Evolutionary conservation across 2,888 invertebrate genomes (phyloP), one percentile per base, ranked within the genome.

Genomic region (Onthophagus sagittarius): DNA sequence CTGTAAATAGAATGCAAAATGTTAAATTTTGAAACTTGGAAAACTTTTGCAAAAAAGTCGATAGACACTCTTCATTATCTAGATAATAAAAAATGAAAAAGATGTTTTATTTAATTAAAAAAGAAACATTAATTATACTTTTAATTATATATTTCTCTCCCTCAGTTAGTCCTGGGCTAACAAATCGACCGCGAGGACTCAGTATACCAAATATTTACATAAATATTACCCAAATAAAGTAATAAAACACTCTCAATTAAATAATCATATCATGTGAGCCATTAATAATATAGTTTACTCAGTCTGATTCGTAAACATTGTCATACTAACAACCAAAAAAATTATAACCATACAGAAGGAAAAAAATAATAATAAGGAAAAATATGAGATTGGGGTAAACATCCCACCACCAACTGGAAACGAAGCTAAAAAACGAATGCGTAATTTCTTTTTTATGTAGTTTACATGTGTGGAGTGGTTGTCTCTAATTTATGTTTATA

Each of bases 141-240:
- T 80, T 81, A 78, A 83, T 83, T 83, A 83, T 84, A 84, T 82
- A 80, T 79, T 84, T 85, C 84, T 85, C 84, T 84, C 85, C 85
- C 85, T 84, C 85, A 83, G 83, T 82, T 84, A 84, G 84, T 84
- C 85, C 84, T 84, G 84, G 84, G 84, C 84, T 84, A 84, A 84
- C 84, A 84, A 83, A 83, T 82, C 81, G 83, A 84, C 84, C 84
- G 81, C 84, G 83, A 83, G 84, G 84, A 84, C 83, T 83, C 83
- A 79, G 75, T 72, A 77, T 77, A 76, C 77, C 71, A 75, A 76
- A 75, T 77, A 76, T 76, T 75, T 77, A 77, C 75, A 75, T 71
- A 75, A 75, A 73, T 71, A 73, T 71, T 72, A 73, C 70, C 72
- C 71, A 72, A 3, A 73, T 69, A 75, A 75, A 75, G 69, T 73